Base-by-base conservation (phyloP, 2,888 invertebrate genomes). In the Ramazzottius varieornatus region DNA sequence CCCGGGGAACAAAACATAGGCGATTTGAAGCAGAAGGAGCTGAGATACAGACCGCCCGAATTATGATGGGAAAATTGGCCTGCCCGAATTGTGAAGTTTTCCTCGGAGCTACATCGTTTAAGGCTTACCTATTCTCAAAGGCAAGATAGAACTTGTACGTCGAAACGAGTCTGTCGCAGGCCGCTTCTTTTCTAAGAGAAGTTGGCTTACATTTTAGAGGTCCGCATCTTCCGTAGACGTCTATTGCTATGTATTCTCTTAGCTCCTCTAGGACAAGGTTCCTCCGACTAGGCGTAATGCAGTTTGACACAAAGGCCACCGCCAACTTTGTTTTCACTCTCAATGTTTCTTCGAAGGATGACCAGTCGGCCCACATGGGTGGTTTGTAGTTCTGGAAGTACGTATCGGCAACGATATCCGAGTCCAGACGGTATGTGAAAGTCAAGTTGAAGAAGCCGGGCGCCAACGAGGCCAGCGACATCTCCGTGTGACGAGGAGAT, bases 121-220 rank as follows among this genome's bases (percentile, higher is more conserved):
- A n/a, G n/a, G n/a, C n/a, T n/a, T 40, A 54, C 54, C 54, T 54
- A 29, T 54, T 54, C 54, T 54, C 54, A 29, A 54, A 54, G 29
- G 54, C 54, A 8, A 54, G 24, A 29, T 54, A 54, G 24, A 54
- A 54, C 29, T 54, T 54, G 29, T 54, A 54, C 24, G 8, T 29
- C 20, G 16, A 8, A 29, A 24, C 24, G 4, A n/a, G 4, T n/a
- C n/a, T n/a, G 4, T 54, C 54, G 24, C 54, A 54, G 4, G 20
- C 29, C 54, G 29, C 24, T n/a, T n/a, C n/a, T 8, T 24, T 24
- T n/a, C n/a, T n/a, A n/a, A n/a, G n/a, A 8, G 20, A 29, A 16
- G 8, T 54, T 29, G 54, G 54, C n/a, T n/a, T n/a, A 24, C 54
- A 54, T 54, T 29, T 24, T 24, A 16, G 13, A 4, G 4, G 20